Evolutionary conservation across 2,113 vertebrate species (phyloP), one percentile per base, ranked within the genome.

Genomic region (Atrichornis clamosus): DNA sequence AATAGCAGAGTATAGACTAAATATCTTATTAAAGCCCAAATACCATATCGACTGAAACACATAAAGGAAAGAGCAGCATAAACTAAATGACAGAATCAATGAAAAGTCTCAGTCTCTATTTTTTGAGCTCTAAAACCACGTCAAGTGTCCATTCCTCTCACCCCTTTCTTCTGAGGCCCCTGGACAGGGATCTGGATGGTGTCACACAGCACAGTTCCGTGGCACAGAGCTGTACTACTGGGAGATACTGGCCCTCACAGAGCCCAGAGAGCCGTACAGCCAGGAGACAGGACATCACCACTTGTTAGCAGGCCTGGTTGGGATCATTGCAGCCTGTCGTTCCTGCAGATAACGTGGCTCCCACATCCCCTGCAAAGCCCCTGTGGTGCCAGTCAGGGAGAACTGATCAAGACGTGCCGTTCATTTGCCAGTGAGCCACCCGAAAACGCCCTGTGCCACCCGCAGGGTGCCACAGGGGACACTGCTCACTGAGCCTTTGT

Each of bases 371-470:
- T 44, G 72, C 72, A 84, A 56, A 92, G 30, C 17, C 18, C 42
- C 33, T 0, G 0, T 2, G 33, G 47, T 39, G 30, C 0, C 6
- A 55, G 1, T 5, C 1, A 41, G 55, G 42, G 27, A 89, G 21
- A 46, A 28, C 46, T 35, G 49, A 52, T 26, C n/a, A 41, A n/a
- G 76, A 35, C 0, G 1, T 2, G 6, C 2, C 5, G 6, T 20
- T 83, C 12, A 8, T 46, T 37, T 69, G 59, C 49, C 78, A 49
- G 11, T 6, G 46, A 94, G 27, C 14, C 44, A 10, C 53, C 12
- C n/a, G 23, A 7, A 41, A 39, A 22, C 7, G 23, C 7, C 16
- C 53, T 35, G 22, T 28, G 37, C 39, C 52, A 10, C 76, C 52
- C 16, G 4, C 15, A 7, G 39, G 53, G 32, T 18, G 24, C 42